phyloP scores from a whole-genome alignment of 2,113 vertebrate genomes.

The Tursiops truncatus region DNA sequence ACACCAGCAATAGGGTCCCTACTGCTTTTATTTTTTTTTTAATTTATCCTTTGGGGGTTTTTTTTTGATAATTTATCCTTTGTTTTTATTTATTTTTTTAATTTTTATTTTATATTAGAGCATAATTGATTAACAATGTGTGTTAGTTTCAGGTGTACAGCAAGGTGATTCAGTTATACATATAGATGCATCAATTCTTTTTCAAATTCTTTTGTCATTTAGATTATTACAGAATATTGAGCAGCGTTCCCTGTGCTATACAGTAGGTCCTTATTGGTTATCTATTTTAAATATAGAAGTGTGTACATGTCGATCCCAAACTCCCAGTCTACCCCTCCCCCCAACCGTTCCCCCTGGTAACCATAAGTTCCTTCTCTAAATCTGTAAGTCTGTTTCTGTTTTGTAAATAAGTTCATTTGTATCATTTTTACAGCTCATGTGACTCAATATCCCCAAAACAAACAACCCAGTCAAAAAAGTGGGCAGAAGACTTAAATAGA shows the following conservation, averaged over 20 bases:
- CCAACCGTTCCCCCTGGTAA: neutral
- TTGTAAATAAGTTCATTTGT: too few relatives aligned
- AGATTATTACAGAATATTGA: neutral
- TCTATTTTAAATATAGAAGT: too few relatives aligned
- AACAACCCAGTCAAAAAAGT: too few relatives aligned
- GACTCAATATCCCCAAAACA: too few relatives aligned
- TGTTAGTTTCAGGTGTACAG: neutral
- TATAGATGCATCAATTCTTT: neutral
- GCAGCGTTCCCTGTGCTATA: neutral
- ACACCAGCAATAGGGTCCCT: neutral
- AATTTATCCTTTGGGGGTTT: neutral
- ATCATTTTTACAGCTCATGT: too few relatives aligned
- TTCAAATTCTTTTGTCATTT: neutral
- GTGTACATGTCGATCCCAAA: neutral
- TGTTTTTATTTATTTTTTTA: neutral
- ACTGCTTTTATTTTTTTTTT: neutral
- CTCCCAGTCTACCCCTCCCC: neutral
- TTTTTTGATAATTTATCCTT: neutral
- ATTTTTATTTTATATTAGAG: neutral
- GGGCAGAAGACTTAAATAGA: too few relatives aligned
- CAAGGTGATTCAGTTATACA: neutral
- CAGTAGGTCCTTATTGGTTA: too few relatives aligned
- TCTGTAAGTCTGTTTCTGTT: too few relatives aligned
- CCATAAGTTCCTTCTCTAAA: neutral
- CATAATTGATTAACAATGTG: neutral